Conservation (phyloP, 2,888 invertebrate genomes). For the Cephalotes varians region DNA sequence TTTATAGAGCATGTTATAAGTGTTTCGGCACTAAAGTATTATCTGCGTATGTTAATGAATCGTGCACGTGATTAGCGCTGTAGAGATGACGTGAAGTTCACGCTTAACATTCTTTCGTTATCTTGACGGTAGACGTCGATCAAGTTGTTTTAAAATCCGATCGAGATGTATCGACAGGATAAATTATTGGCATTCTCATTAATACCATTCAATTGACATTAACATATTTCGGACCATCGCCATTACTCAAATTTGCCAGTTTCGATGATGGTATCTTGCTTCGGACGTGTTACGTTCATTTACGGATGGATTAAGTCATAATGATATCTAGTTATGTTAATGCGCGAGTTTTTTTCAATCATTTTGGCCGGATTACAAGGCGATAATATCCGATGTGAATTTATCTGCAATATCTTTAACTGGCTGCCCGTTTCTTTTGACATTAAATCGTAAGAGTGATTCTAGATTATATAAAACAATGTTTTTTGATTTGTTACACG, state of each 20-base stretch:
- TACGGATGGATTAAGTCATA: conserved; percentile 68
- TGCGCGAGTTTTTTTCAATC: conserved; percentile 45
- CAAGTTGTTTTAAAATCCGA: background rate
- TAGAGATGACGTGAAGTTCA: background rate
- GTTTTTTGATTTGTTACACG: conserved; percentile 1
- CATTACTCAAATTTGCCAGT: conserved; percentile 59
- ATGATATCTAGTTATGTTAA: conserved; percentile 70
- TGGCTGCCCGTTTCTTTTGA: conserved; percentile 45
- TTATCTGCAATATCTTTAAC: conserved; percentile 46
- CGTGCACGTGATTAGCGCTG: conserved; percentile 13
- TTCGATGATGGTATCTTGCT: conserved; percentile 48
- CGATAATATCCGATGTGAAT: conserved; percentile 36
- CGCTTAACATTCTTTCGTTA: background rate
- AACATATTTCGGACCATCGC: conserved; percentile 25
- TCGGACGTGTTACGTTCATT: conserved; percentile 50
- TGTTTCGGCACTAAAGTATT: conserved; percentile 13
- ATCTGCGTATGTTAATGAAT: conserved; percentile 28
- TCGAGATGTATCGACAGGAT: background rate
- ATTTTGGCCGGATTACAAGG: conserved; percentile 50
- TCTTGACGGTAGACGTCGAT: conserved; percentile 5
- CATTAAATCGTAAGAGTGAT: conserved; percentile 11
- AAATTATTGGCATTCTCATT: conserved; percentile 48
- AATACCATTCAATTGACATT: conserved; percentile 13
- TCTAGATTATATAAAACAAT: conserved; percentile 11
- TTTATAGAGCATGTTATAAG: conserved; percentile 24